These are phyloP conservation scores for Apodemia hepburni DNA, from an alignment of 2,888 invertebrate genomes.

Conservation along the genomic window DNA sequence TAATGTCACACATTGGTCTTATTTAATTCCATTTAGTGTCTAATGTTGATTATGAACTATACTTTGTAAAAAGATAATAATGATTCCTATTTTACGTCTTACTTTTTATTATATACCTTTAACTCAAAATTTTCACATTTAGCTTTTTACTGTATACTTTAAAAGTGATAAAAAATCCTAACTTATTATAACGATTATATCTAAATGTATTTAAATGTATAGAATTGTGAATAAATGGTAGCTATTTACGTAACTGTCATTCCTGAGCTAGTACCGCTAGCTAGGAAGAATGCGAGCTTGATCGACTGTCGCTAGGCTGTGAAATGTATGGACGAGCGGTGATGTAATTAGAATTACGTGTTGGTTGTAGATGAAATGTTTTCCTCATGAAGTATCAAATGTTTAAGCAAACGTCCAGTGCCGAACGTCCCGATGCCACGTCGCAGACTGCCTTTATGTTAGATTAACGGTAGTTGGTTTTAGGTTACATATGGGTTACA, in stretches of 20 bases:
- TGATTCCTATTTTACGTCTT: constrained; percentile 28
- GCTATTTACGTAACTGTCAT: constrained; percentile 55
- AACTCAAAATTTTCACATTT: constrained; percentile 1
- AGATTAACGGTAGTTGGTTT: constrained; percentile 42
- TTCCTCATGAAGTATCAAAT: constrained; percentile 13
- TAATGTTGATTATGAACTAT: constrained; percentile 20
- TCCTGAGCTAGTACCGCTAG: constrained; percentile 53
- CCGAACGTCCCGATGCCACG: constrained; percentile 54
- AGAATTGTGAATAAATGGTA: constrained; percentile 32
- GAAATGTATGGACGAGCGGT: constrained; percentile 58
- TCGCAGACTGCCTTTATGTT: constrained; percentile 35
- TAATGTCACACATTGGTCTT: constrained; percentile 39
- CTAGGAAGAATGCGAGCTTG: constrained; percentile 64
- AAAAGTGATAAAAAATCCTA: constrained; percentile 18
- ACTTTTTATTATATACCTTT: constrained; percentile 19
- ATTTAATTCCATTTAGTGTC: constrained; percentile 17
- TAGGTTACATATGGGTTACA: constrained; percentile 55
- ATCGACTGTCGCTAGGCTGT: constrained; percentile 76
- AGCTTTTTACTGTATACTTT: constrained; percentile 15
- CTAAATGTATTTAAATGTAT: constrained; percentile 17
- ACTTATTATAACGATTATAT: constrained; percentile 25
- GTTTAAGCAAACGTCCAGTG: constrained; percentile 60
- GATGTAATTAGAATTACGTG: constrained; percentile 8
- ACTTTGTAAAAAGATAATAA: constrained; percentile 25
- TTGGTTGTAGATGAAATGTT: constrained; percentile 10